Conservation (phyloP, 1,140 invertebrate species). For the Sminthurides bifidus region DNA sequence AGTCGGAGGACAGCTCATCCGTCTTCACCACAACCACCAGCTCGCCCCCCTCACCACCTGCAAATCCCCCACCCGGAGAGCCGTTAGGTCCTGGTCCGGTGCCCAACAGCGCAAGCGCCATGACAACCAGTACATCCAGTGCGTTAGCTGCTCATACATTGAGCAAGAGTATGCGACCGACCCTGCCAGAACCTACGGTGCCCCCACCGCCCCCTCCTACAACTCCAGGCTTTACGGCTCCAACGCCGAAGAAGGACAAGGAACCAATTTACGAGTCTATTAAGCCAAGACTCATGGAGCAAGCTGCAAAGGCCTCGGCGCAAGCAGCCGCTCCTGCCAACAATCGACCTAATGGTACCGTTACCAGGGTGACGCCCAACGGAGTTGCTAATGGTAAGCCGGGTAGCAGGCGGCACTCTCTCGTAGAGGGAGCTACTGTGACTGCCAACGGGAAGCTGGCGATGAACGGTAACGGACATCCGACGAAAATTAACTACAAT, state of each 20-base stretch:
- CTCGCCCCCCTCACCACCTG: slow-evolving; percentile 13
- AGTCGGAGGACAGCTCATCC: slow-evolving; percentile 6
- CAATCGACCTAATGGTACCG: too few relatives aligned
- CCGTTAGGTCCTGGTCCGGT: slow-evolving; percentile 11
- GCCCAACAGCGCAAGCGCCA: neutral
- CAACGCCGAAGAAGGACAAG: slow-evolving; percentile 35
- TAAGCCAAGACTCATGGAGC: slow-evolving; percentile 46
- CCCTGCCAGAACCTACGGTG: slow-evolving; percentile 58
- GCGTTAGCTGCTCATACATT: neutral
- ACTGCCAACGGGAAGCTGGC: too few relatives aligned
- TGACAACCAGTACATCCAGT: slow-evolving; percentile 13
- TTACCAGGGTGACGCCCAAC: too few relatives aligned
- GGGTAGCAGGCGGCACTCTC: too few relatives aligned
- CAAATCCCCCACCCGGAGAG: slow-evolving; percentile 30
- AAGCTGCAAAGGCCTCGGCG: too few relatives aligned
- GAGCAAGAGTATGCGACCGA: slow-evolving; percentile 37
- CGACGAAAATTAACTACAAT: too few relatives aligned
- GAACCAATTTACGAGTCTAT: slow-evolving; percentile 79
- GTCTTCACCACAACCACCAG: slow-evolving; percentile 9
- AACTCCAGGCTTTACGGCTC: slow-evolving; percentile 9
- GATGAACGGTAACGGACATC: too few relatives aligned
- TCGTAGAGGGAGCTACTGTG: too few relatives aligned
- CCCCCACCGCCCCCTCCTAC: slow-evolving; percentile 56
- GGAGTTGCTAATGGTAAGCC: too few relatives aligned
- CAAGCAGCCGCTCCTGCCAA: too few relatives aligned